A percentile compares a stretch with the other conserved stretches of the same genome.
Evolutionary conservation across 2,797 vertebrate species (phyloP).

Genomic region (Phrynocephalus vlangalii): DNA sequence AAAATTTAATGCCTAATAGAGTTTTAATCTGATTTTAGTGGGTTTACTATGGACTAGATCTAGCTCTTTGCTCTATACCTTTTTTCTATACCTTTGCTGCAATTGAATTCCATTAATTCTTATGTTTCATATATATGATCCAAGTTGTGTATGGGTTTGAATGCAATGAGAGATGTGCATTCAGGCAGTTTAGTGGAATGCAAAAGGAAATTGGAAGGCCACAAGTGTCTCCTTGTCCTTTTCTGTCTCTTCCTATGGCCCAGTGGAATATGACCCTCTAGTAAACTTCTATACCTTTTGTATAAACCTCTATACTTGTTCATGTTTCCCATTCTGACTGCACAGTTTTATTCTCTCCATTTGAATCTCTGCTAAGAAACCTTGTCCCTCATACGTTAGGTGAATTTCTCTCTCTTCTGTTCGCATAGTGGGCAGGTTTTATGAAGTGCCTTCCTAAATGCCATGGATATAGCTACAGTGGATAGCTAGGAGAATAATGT

Average conservation of each 20-base stretch:
- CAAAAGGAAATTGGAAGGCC: neutral
- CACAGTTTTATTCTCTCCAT: conserved; percentile 37
- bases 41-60: too few species aligned
- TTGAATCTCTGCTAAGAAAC: conserved; percentile 23
- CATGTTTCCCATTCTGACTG: conserved; percentile 23
- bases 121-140: neutral
- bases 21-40: too few species aligned
- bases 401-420: conserved; percentile 44
- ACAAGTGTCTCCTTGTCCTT: neutral
- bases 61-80: too few species aligned
- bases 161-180: neutral
- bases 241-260: neutral
- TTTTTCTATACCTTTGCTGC: too few species aligned
- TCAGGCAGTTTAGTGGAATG: neutral
- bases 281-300: conserved; percentile 35
- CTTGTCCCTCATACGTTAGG: conserved; percentile 31
- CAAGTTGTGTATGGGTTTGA: neutral
- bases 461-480: neutral
- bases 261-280: conserved; percentile 11
- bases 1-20: too few species aligned
- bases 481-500: conserved; percentile 33
- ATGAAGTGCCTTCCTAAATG: conserved; percentile 45
- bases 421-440: conserved; percentile 38
- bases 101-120: too few species aligned
- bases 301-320: conserved; percentile 13